Evolutionary conservation across 2,113 vertebrate genomes (phyloP), one percentile per base, ranked within the genome.

Genomic region (Odontophorus gujanensis): DNA sequence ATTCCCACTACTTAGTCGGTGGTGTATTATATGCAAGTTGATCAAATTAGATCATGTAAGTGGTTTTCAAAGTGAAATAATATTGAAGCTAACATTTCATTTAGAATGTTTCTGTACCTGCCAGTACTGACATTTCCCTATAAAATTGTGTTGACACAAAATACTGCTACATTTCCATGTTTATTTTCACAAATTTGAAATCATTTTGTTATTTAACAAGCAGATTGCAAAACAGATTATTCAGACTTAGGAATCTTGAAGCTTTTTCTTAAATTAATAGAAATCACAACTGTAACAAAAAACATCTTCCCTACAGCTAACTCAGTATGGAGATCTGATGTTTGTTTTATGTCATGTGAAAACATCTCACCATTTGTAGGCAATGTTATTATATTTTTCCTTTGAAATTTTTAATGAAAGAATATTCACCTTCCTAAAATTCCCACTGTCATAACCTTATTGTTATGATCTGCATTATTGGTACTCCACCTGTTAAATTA

Each of bases 121-220:
- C 13, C 75, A 89, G 51, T 55, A 53, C 5, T 48, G 43, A 6
- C 43, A 61, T 63, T 83, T 88, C 17, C 38, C 8, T 84, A 26
- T 78, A 53, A 93, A 95, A 68, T 78, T 68, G 8, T n/a, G 36
- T 82, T 93, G 18, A 62, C 78, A 21, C 6, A 78, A 81, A 84
- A 81, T 8, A 6, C 4, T 8, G 7, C 18, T 43, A 63, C 50
- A 73, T 85, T 74, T 86, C 80, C 42, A 20, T 82, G 4, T 38
- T 89, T 82, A n/a, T 63, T 81, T 81, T 63, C 61, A 77, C 22
- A 91, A 91, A 67, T 78, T 51, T 63, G 7, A 88, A 91, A 89
- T 61, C 6, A 3, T 47, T 82, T 87, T 80, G 9, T 42, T 82
- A 78, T 73, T 93, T 91, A 69, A 51, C 3, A 72, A 84, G 61